Evolutionary conservation across 53 echinoderm and acorn worm species (phyloP).

Genomic region (Paracentrotus lividus): DNA sequence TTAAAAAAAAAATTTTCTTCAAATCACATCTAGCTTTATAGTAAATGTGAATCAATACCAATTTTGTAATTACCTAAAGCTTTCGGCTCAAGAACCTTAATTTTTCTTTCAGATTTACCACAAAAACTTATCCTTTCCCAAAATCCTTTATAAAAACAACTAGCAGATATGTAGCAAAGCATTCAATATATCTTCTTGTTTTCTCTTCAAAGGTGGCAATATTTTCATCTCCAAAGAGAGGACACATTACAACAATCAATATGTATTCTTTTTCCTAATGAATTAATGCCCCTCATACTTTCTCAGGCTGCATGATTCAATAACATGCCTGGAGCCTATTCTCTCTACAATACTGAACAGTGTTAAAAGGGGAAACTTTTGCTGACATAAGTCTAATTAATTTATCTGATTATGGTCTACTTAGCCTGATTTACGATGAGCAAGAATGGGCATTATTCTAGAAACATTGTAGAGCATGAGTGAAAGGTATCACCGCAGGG

Average conservation of each 20-base stretch:
- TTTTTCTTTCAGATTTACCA: background rate
- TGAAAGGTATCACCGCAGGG: conserved; percentile 9
- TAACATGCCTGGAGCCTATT: background rate
- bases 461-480: background rate
- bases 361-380: background rate
- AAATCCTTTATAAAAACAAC: background rate
- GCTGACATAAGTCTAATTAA: conserved; percentile 34
- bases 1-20: background rate
- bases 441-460: conserved; percentile 26
- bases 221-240: too few relatives aligned
- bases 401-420: conserved; percentile 28
- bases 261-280: background rate
- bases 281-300: background rate
- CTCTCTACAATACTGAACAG: background rate
- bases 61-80: background rate
- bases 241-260: background rate
- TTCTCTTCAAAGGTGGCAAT: background rate
- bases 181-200: background rate
- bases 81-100: background rate
- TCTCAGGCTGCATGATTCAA: background rate
- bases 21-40: too few relatives aligned
- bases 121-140: background rate
- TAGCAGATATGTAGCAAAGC: background rate
- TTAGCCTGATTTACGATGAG: conserved; percentile 43
- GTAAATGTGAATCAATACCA: background rate